These are phyloP conservation scores for Heliconius hermathena DNA, from an alignment of 1,140 invertebrate genomes.

Conservation along the genomic window DNA sequence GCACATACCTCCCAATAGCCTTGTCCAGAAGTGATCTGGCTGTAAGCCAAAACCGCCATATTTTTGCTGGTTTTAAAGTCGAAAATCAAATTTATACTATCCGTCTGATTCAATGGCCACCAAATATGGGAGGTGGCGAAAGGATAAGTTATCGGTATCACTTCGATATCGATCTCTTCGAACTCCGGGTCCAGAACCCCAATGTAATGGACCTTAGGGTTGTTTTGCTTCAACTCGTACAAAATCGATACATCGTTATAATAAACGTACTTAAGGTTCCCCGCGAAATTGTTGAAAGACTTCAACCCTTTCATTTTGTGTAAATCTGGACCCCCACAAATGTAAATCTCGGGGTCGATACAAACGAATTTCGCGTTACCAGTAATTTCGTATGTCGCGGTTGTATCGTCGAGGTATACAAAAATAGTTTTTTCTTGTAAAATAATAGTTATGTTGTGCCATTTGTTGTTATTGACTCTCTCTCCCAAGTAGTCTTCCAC, in stretches of 20 bases:
- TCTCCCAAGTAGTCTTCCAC: slow-evolving; percentile 86
- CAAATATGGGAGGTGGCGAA: slow-evolving; percentile 94
- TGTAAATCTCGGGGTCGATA: slow-evolving; percentile 96
- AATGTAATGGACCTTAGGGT: slow-evolving; percentile 92
- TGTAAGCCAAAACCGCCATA: slow-evolving; percentile 92
- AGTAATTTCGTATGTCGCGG: slow-evolving; percentile 86
- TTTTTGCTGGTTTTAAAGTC: slow-evolving; percentile 94
- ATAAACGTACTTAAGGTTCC: slow-evolving; percentile 95
- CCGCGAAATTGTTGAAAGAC: slow-evolving; percentile 90
- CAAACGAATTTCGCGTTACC: slow-evolving; percentile 89
- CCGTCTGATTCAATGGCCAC: slow-evolving; percentile 88
- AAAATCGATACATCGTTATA: slow-evolving; percentile 95
- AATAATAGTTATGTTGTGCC: slow-evolving; percentile 95
- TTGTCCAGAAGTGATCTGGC: slow-evolving; percentile 87
- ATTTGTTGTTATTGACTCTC: slow-evolving; percentile 87
- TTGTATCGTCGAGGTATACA: slow-evolving; percentile 88
- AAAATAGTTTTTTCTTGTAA: slow-evolving; percentile 88
- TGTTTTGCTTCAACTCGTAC: slow-evolving; percentile 91
- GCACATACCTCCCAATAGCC: slow-evolving; percentile 93
- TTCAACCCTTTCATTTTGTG: slow-evolving; percentile 89
- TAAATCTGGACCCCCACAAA: slow-evolving; percentile 91
- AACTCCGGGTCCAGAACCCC: slow-evolving; percentile 91
- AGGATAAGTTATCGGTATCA: slow-evolving; percentile 95
- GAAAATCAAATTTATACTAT: slow-evolving; percentile 90
- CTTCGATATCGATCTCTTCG: slow-evolving; percentile 91